These are phyloP conservation scores for Hyperoplus immaculatus DNA, from an alignment of 2,797 vertebrate species.

Conservation along the genomic window DNA sequence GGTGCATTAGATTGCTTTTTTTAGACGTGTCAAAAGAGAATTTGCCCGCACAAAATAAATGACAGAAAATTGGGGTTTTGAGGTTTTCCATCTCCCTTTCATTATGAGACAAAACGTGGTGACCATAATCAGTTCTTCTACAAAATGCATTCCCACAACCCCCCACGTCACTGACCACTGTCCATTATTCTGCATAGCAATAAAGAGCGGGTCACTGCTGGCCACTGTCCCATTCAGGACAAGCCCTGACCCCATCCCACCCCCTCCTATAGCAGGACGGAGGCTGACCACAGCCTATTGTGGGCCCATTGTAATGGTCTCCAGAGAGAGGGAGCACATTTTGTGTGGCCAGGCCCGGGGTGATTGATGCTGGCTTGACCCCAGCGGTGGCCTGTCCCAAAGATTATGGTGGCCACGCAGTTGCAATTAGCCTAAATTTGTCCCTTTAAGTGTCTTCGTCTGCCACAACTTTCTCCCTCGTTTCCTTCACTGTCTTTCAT, in stretches of 20 bases:
- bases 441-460: slow-evolving; percentile 74
- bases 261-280: slow-evolving; percentile 47
- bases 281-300: slow-evolving; percentile 60
- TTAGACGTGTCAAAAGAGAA: neutral
- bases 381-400: slow-evolving; percentile 68
- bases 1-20: neutral
- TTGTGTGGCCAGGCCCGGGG: slow-evolving; percentile 57
- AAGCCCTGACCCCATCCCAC: slow-evolving; percentile 51
- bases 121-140: slow-evolving; percentile 46
- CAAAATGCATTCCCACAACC: slow-evolving; percentile 73
- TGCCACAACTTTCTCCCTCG: slow-evolving; percentile 27
- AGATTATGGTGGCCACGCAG: slow-evolving; percentile 81
- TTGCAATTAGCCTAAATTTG: slow-evolving; percentile 89
- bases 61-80: neutral
- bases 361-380: slow-evolving; percentile 84
- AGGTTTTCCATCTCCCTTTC: neutral
- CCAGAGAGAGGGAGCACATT: slow-evolving; percentile 54
- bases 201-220: slow-evolving; percentile 61
- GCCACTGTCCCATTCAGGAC: slow-evolving; percentile 74
- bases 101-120: slow-evolving; percentile 41
- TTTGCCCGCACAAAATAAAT: slow-evolving; percentile 4
- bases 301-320: slow-evolving; percentile 55
- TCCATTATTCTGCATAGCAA: slow-evolving; percentile 70
- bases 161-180: slow-evolving; percentile 60
- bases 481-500: neutral